Percentiles rank a stretch among this genome's conserved stretches.
phyloP scores from a whole-genome alignment of 2,797 vertebrate genomes.

The Dermochelys coriacea region DNA sequence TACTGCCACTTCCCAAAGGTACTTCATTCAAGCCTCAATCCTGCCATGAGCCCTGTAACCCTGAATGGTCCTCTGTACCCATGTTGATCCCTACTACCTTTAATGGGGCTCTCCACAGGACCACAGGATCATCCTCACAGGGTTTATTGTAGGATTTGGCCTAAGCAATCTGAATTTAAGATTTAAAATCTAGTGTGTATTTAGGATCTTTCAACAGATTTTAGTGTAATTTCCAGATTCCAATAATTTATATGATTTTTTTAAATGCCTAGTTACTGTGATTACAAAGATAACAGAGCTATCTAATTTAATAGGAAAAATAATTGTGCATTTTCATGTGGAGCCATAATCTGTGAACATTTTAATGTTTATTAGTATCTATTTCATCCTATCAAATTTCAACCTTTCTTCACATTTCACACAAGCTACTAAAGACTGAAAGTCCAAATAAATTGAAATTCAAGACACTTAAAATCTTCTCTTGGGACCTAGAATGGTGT shows the following conservation, averaged over 20 bases:
- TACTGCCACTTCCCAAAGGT: accelerated
- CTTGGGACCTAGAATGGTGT: background rate
- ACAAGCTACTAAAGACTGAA: background rate
- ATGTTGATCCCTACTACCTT: background rate
- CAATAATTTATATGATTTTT: background rate
- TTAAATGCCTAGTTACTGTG: background rate
- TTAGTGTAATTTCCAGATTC: background rate
- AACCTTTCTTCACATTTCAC: background rate
- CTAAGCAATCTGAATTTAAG: background rate
- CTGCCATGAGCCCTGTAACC: too few relatives aligned
- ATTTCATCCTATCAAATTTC: background rate
- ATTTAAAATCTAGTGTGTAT: background rate
- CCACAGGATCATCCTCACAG: background rate
- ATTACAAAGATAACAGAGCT: background rate
- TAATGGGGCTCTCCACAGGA: background rate
- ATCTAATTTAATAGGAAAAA: background rate
- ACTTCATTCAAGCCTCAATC: background rate
- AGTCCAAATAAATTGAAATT: background rate
- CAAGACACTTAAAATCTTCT: background rate
- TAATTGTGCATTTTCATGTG: background rate
- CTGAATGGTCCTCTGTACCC: background rate
- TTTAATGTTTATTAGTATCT: background rate
- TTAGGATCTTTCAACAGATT: background rate
- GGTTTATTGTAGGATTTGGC: background rate
- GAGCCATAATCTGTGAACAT: background rate